phyloP scores from a whole-genome alignment of 2,888 invertebrate species.

The Microctonus aethiopoides region DNA sequence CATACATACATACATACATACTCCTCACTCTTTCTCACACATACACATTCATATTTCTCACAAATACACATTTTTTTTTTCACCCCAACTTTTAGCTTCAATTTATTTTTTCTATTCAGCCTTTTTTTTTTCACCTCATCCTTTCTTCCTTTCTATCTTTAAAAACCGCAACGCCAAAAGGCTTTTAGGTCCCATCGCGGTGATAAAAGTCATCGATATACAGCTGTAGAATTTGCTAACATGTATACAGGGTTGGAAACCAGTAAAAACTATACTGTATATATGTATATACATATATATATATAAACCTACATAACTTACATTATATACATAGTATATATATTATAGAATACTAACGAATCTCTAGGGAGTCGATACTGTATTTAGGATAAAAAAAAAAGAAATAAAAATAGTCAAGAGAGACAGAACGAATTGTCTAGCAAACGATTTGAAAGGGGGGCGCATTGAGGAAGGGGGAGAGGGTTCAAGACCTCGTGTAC shows the following conservation, averaged over 20 bases:
- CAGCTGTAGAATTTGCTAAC: conserved; percentile 39
- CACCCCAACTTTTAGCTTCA: conserved; percentile 16
- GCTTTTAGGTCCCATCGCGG: conserved; percentile 53
- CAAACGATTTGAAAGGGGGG: conserved; percentile 17
- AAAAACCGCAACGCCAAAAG: conserved; percentile 56
- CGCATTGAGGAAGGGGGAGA: too few species aligned
- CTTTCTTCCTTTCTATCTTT: conserved; percentile 44
- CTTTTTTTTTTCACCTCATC: conserved; percentile 14
- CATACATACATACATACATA: neutral
- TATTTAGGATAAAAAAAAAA: conserved; percentile 5
- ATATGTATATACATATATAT: conserved; percentile 29
- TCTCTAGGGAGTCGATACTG: conserved; percentile 50
- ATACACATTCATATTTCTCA: too few species aligned
- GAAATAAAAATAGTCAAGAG: conserved; percentile 18
- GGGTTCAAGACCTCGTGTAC: conserved; percentile 25
- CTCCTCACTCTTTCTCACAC: too few species aligned
- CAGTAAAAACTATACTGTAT: conserved; percentile 54
- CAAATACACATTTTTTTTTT: too few species aligned
- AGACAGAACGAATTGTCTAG: conserved; percentile 18
- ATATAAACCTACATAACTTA: too few species aligned
- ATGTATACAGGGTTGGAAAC: conserved; percentile 50
- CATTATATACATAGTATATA: neutral
- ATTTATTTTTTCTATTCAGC: conserved; percentile 1
- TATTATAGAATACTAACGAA: conserved; percentile 56
- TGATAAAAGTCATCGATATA: conserved; percentile 56